Evolutionary conservation across 2,888 invertebrate species (phyloP).

Genomic region (Tortrix viridana): DNA sequence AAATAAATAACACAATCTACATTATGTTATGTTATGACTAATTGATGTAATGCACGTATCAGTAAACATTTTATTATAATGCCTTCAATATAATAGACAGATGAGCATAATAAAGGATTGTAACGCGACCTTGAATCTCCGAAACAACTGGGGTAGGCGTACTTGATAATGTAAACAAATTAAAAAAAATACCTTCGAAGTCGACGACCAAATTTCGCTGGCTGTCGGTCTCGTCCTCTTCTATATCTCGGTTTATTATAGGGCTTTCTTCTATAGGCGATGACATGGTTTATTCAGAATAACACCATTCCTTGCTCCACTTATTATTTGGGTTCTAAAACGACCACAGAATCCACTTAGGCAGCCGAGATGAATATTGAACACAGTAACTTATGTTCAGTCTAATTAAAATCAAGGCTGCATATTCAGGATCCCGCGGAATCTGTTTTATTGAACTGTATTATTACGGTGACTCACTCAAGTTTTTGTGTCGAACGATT

Average conservation of each 20-base stretch:
- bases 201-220: slow-evolving; percentile 66
- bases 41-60: slow-evolving; percentile 2
- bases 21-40: slow-evolving; percentile 6
- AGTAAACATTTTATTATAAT: slow-evolving; percentile 4
- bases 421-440: slow-evolving; percentile 4
- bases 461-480: slow-evolving; percentile 34
- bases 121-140: slow-evolving; percentile 30
- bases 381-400: slow-evolving; percentile 14
- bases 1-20: slow-evolving; percentile 15
- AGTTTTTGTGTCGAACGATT: slow-evolving; percentile 32
- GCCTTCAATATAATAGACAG: not conserved
- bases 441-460: slow-evolving; percentile 26
- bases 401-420: slow-evolving; percentile 12
- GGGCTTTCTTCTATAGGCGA: slow-evolving; percentile 72
- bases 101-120: slow-evolving; percentile 4
- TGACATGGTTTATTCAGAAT: slow-evolving; percentile 60
- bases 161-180: slow-evolving; percentile 26
- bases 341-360: not conserved
- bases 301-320: slow-evolving; percentile 39
- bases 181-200: slow-evolving; percentile 58
- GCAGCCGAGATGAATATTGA: slow-evolving; percentile 21
- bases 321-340: slow-evolving; percentile 27
- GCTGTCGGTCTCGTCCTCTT: slow-evolving; percentile 72
- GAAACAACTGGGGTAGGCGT: slow-evolving; percentile 22
- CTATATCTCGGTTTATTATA: slow-evolving; percentile 75